Conservation (phyloP, 1,140 invertebrate genomes). For the Drosophila neocordata region DNA sequence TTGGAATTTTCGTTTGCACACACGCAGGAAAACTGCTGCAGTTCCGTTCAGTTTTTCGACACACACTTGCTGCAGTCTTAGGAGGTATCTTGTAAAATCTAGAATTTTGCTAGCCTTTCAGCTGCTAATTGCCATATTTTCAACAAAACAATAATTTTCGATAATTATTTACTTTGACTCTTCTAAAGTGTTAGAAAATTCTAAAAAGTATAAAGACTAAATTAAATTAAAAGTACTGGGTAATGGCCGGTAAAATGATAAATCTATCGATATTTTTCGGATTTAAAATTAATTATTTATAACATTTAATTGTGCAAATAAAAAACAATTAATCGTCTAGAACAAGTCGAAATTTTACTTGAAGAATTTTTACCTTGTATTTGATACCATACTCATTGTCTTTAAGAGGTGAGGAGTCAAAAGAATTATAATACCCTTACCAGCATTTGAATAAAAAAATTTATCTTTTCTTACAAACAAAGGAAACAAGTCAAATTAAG, state of each 20-base stretch:
- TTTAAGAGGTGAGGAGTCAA: too few species aligned
- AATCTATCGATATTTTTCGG: too few species aligned
- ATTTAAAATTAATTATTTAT: too few species aligned
- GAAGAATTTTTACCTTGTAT: too few species aligned
- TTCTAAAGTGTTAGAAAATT: conserved; percentile 22
- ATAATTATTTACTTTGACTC: conserved; percentile 46
- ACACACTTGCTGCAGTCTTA: conserved; percentile 20
- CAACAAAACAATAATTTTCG: conserved; percentile 63
- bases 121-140: conserved; percentile 60
- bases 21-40: conserved; percentile 15
- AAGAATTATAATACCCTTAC: too few species aligned
- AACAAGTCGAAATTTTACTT: too few species aligned
- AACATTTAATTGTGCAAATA: not conserved
- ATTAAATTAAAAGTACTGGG: too few species aligned
- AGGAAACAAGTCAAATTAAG: not conserved
- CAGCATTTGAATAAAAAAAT: too few species aligned
- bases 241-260: too few species aligned
- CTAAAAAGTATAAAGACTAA: not conserved
- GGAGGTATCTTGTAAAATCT: not conserved
- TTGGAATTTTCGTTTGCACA: conserved; percentile 64
- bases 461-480: too few species aligned
- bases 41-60: not conserved
- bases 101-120: conserved; percentile 10
- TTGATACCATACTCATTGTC: too few species aligned
- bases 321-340: too few species aligned